Percentiles rank a stretch among this genome's conserved stretches.
These are phyloP conservation scores for Linyphia triangularis DNA, from an alignment of 2,888 invertebrate genomes.

Conservation along the genomic window DNA sequence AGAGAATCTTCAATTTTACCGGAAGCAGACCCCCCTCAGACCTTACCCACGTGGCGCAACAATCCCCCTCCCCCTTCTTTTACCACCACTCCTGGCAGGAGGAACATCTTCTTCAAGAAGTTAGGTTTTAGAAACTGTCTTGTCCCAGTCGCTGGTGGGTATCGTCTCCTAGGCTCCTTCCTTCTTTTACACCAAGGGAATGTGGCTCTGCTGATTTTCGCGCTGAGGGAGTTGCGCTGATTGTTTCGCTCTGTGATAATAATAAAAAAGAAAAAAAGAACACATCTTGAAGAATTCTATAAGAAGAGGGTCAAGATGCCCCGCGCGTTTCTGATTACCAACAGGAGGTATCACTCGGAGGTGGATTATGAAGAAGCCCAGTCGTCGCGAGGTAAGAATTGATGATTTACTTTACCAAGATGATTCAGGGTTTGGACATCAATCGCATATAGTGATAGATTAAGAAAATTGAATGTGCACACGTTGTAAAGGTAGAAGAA, in stretches of 20 bases:
- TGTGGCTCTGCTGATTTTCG: slow-evolving; percentile 31
- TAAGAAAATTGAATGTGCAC: too few relatives aligned
- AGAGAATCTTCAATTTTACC: slow-evolving; percentile 54
- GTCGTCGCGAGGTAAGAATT: slow-evolving; percentile 80
- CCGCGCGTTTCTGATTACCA: slow-evolving; percentile 84
- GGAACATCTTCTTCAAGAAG: slow-evolving; percentile 51
- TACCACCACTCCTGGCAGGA: slow-evolving; percentile 22
- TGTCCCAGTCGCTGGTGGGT: too few relatives aligned
- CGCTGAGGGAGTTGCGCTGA: too few relatives aligned
- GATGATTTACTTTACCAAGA: not conserved
- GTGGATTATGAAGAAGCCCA: slow-evolving; percentile 79
- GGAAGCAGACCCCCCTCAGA: slow-evolving; percentile 66
- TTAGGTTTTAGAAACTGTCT: slow-evolving; percentile 69
- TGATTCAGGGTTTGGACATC: too few relatives aligned
- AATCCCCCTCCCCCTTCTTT: slow-evolving; percentile 39
- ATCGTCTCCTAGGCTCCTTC: too few relatives aligned
- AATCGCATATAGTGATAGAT: too few relatives aligned
- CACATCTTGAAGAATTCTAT: too few relatives aligned
- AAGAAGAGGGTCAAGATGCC: slow-evolving; percentile 82
- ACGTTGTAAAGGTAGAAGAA: too few relatives aligned
- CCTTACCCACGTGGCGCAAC: slow-evolving; percentile 67
- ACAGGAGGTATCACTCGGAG: slow-evolving; percentile 82
- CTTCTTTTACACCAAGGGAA: not conserved
- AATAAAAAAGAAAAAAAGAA: too few relatives aligned
- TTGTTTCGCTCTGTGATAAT: too few relatives aligned